These are phyloP conservation scores for Drosophila cardini DNA, from an alignment of 1,140 invertebrate genomes.

Conservation along the genomic window DNA sequence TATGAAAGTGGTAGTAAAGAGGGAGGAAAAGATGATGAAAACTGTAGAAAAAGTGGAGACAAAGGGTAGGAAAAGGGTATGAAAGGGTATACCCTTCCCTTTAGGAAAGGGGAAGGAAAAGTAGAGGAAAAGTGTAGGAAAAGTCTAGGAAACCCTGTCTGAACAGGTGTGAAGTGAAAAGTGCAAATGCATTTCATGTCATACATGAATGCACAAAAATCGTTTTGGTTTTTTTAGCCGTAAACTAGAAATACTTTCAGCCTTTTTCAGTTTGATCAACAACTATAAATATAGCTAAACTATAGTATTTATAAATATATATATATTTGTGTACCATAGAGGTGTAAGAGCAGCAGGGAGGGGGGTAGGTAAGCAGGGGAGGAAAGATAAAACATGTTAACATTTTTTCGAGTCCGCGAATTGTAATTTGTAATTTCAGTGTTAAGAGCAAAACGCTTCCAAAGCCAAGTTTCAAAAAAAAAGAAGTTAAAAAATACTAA, in stretches of 20 bases:
- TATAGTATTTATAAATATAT: constrained; percentile 7
- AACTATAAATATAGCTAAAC: constrained; percentile 24
- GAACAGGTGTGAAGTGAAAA: not conserved
- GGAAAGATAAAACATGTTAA: constrained; percentile 41
- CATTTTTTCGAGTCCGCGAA: constrained; percentile 49
- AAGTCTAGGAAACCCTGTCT: not conserved
- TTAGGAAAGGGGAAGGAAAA: no score
- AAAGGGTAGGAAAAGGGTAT: no score
- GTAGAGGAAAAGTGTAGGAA: not conserved
- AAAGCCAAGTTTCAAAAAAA: constrained; percentile 48
- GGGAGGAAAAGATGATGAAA: no score
- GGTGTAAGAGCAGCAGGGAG: not conserved
- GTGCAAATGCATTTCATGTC: constrained; percentile 36
- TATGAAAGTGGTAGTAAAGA: no score
- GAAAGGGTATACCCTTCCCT: no score
- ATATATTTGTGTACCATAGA: constrained; percentile 18
- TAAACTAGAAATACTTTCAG: constrained; percentile 9
- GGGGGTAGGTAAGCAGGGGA: not conserved
- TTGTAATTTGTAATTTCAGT: constrained; percentile 46
- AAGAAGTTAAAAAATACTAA: constrained; percentile 8
- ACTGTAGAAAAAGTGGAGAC: no score
- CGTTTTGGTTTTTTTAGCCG: constrained; percentile 12
- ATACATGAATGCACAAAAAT: constrained; percentile 31
- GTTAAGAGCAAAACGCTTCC: constrained; percentile 59
- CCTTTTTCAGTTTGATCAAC: constrained; percentile 27